Conservation (phyloP, 2,888 invertebrate species). For the Holacanthella duospinosa region DNA sequence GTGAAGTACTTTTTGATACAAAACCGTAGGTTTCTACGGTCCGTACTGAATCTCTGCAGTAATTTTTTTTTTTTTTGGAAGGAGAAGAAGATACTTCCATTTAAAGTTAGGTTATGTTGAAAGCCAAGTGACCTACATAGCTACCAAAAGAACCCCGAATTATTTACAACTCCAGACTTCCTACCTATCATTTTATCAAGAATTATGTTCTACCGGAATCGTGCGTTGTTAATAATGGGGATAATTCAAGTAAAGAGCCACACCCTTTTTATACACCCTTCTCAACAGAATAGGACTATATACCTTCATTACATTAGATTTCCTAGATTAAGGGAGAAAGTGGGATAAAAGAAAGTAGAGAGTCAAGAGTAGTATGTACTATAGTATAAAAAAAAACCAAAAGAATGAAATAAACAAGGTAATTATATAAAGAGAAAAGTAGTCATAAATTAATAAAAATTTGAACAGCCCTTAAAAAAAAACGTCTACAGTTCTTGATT, state of each 20-base stretch:
- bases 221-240: neutral
- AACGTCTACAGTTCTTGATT: neutral
- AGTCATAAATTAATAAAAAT: neutral
- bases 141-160: too few relatives aligned
- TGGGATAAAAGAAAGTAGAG: neutral
- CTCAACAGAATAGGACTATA: neutral
- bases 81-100: neutral
- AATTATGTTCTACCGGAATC: neutral
- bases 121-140: too few relatives aligned
- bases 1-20: too few relatives aligned
- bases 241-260: conserved; percentile 1
- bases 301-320: neutral
- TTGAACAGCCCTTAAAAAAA: too few relatives aligned
- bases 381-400: neutral
- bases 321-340: neutral
- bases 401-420: neutral
- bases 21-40: too few relatives aligned
- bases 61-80: too few relatives aligned
- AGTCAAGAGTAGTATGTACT: too few relatives aligned
- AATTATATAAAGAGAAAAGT: neutral
- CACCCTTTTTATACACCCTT: neutral
- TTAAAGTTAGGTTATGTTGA: neutral
- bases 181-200: neutral
- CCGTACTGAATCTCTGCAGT: too few relatives aligned
- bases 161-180: neutral